Base-by-base conservation (phyloP, 1,140 invertebrate species). In the Drosophila takahashii region DNA sequence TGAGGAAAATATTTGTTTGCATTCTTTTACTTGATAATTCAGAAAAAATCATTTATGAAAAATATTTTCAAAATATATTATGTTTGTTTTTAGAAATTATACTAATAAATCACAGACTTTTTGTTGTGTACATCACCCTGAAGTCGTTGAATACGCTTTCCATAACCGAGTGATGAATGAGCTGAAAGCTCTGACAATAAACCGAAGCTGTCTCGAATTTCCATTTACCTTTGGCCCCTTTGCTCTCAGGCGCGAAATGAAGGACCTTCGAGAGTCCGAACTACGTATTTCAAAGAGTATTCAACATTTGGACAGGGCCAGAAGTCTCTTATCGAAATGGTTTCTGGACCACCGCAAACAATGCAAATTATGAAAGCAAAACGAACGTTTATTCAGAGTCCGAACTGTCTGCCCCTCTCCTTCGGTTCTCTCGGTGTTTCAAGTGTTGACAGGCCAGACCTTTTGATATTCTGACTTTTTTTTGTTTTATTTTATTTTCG, bases 291-390 rank as follows among this genome's bases (percentile, higher is more conserved):
- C 41, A 39, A 73, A 54, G 71, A 69, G 69, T 50, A 74, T 73
- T 54, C 69, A 26, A 22, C 45, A 48, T 22, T 64, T 74, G 70
- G 58, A 64, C 59, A 54, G 41, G 56, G 26, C n/a, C 57, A 9
- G 44, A 39, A 16, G 39, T 72, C 62, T 67, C 56, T 77, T 77
- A 76, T 77, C 74, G 74, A 76, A 69, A 76, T 69, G 72, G 51
- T 75, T 75, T 73, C 60, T 73, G 67, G 67, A 72, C 37, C 62
- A 69, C 83, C 78, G 61, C 83, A 86, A 86, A 87, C 81, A 86
- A 87, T 86, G 74, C 66, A 86, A 86, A 87, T 86, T 86, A 87
- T 86, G 85, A 81, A 86, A 71, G 79, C 69, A 65, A 79, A 75
- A 65, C 75, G 75, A 75, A 70, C 71, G 50, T 80, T 81, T 81